Conservation (phyloP, 1,140 invertebrate species). For the Dufourea novaeangliae region DNA sequence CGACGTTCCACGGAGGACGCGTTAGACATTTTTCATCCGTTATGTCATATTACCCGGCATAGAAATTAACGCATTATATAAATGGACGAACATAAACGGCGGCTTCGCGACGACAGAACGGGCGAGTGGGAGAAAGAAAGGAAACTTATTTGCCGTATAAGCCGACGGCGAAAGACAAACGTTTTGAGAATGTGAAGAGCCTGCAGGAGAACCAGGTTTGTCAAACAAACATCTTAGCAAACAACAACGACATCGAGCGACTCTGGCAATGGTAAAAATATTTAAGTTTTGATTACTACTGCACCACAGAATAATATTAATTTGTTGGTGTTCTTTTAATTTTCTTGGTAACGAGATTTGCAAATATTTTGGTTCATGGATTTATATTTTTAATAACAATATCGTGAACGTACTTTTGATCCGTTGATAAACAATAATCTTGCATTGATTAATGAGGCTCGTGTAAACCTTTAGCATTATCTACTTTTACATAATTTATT, state of each 20-base stretch:
- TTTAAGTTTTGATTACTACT: background rate
- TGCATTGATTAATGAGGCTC: too few species aligned
- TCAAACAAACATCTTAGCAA: slow-evolving; percentile 22
- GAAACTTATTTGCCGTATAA: slow-evolving; percentile 24
- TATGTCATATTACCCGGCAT: slow-evolving; percentile 30
- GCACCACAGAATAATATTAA: background rate
- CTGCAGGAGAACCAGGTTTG: slow-evolving; percentile 5
- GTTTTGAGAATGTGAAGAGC: slow-evolving; percentile 13
- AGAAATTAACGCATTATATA: slow-evolving; percentile 47
- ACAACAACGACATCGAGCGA: background rate
- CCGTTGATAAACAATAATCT: too few species aligned
- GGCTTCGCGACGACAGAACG: background rate
- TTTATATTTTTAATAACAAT: too few species aligned
- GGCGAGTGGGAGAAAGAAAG: background rate
- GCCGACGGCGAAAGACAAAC: slow-evolving; percentile 33
- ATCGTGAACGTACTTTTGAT: too few species aligned
- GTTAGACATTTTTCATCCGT: slow-evolving; percentile 34
- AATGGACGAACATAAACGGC: slow-evolving; percentile 4
- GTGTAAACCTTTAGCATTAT: too few species aligned
- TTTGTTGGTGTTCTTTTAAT: background rate
- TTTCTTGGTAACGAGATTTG: too few species aligned
- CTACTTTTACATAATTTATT: too few species aligned
- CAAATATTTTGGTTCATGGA: too few species aligned
- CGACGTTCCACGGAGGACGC: background rate
- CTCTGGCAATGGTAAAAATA: background rate